A percentile compares a stretch with the other conserved stretches of the same genome.
phyloP scores from a whole-genome alignment of 1,140 invertebrate species.

The Drosophila serrata region DNA sequence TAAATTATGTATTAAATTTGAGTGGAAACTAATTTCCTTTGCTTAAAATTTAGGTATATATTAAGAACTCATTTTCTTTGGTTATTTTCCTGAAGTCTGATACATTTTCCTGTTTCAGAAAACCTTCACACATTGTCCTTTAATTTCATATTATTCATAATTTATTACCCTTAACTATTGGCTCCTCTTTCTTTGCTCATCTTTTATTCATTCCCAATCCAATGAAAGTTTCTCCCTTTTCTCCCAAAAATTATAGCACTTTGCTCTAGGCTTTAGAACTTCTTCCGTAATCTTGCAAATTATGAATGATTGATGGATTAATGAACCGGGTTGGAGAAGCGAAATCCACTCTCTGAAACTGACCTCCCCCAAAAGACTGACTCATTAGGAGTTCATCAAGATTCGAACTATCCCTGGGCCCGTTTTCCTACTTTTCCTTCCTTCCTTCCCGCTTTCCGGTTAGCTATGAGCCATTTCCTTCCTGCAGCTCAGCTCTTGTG shows the following conservation, averaged over 20 bases:
- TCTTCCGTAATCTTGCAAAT: constrained; percentile 24
- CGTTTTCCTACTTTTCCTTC: constrained; percentile 2
- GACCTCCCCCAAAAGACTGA: neutral
- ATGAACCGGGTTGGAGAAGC: constrained; percentile 6
- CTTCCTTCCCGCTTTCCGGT: constrained; percentile 13
- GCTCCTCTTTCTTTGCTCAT: constrained; percentile 5
- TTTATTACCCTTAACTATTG: neutral
- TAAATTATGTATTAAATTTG: neutral
- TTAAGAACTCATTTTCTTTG: neutral
- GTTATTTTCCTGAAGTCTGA: too few species aligned
- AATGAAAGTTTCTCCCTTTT: neutral
- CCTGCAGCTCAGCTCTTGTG: constrained; percentile 15
- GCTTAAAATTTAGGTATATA: too few species aligned
- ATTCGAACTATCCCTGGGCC: constrained; percentile 11
- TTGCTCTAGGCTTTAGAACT: constrained; percentile 1
- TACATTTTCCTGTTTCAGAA: too few species aligned
- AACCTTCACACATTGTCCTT: neutral
- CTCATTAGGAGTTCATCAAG: constrained; percentile 56
- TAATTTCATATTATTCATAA: constrained; percentile 13
- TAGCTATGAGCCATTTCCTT: constrained; percentile 38
- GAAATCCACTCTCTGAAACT: too few species aligned
- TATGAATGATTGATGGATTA: constrained; percentile 51
- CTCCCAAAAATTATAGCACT: constrained; percentile 5
- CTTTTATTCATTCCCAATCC: constrained; percentile 23
- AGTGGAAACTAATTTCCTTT: too few species aligned